phyloP scores from a whole-genome alignment of 2,113 vertebrate genomes.

The Micromys minutus region DNA sequence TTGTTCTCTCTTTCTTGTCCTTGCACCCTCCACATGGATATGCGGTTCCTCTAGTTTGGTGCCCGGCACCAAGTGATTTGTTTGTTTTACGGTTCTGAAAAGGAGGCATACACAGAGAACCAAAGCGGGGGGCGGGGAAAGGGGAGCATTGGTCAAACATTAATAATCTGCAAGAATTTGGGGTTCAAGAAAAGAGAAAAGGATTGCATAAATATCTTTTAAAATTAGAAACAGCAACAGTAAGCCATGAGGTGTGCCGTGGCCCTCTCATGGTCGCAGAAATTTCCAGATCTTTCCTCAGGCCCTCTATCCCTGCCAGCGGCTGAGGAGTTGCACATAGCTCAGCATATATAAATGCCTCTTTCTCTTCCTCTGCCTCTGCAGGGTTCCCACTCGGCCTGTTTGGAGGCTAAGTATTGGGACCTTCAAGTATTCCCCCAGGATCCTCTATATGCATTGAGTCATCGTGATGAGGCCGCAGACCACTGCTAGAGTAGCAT shows the following conservation, averaged over 20 bases:
- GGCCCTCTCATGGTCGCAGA: not conserved
- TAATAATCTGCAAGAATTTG: not conserved
- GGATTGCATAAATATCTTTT: not conserved
- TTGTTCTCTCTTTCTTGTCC: not conserved
- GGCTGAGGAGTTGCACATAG: not conserved
- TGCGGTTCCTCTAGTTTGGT: not conserved
- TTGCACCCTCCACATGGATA: not conserved
- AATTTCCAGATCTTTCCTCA: not conserved
- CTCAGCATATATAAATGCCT: not conserved
- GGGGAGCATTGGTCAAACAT: not conserved
- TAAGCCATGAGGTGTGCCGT: not conserved
- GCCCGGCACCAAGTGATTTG: not conserved
- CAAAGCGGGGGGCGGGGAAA: not conserved
- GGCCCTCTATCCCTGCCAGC: not conserved
- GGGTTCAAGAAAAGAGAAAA: not conserved
- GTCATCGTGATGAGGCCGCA: no score
- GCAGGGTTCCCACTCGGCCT: not conserved
- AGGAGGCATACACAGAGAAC: not conserved
- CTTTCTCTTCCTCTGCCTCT: not conserved
- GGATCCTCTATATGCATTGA: not conserved
- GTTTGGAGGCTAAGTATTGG: not conserved
- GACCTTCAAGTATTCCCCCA: not conserved
- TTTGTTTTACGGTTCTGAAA: not conserved
- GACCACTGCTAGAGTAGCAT: not conserved
- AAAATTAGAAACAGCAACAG: not conserved